Conservation (phyloP, 2,888 invertebrate genomes). For the Hirudinaria manillensis region DNA sequence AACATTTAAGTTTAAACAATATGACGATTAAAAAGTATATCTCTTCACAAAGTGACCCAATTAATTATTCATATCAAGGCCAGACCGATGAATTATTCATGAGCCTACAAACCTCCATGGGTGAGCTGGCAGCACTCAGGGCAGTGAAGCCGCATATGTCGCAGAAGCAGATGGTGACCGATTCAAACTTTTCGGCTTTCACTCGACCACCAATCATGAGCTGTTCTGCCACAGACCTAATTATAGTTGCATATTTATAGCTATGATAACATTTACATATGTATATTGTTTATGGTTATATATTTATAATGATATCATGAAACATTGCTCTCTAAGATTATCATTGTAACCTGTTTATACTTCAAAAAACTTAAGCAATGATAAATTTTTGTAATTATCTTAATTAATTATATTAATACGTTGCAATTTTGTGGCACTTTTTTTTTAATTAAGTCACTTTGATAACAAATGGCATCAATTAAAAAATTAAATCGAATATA, state of each 20-base stretch:
- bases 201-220: conserved; percentile 57
- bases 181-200: conserved; percentile 56
- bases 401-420: too few species aligned
- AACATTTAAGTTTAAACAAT: neutral
- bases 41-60: neutral
- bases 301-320: neutral
- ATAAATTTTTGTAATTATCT: too few species aligned
- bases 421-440: too few species aligned
- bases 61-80: neutral
- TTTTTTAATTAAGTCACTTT: too few species aligned
- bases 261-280: neutral
- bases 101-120: conserved; percentile 37
- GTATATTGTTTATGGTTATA: neutral
- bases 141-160: conserved; percentile 60
- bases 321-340: too few species aligned
- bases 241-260: neutral
- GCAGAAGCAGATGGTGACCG: conserved; percentile 59
- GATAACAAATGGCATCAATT: too few species aligned
- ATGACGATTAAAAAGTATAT: neutral
- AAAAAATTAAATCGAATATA: too few species aligned
- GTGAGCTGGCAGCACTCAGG: conserved; percentile 53
- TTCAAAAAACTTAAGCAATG: too few species aligned
- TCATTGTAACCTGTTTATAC: too few species aligned
- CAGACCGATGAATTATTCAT: neutral
- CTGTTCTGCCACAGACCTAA: conserved; percentile 44